Evolutionary conservation across 2,888 invertebrate species (phyloP).

Genomic region (Uloborus plumipes): DNA sequence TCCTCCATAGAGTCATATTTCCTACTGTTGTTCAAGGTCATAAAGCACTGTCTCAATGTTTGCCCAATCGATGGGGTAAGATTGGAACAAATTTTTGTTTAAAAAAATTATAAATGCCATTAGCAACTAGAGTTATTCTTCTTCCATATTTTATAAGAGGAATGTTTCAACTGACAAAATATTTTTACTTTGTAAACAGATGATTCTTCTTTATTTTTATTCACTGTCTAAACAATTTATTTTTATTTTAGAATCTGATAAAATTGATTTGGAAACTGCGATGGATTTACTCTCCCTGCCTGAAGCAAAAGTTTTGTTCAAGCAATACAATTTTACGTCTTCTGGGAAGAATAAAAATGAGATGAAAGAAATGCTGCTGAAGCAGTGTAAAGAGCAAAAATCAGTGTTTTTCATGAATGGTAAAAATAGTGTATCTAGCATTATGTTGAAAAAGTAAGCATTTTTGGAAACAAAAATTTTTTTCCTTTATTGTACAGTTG

Average conservation of each 20-base stretch:
- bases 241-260: slow-evolving; percentile 61
- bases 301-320: slow-evolving; percentile 71
- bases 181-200: no score
- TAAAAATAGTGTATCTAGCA: slow-evolving; percentile 29
- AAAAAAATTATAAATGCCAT: no score
- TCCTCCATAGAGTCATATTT: no score
- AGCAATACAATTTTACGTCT: slow-evolving; percentile 65
- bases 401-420: slow-evolving; percentile 57
- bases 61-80: no score
- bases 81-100: no score
- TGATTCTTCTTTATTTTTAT: neutral
- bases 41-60: no score
- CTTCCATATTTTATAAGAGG: no score
- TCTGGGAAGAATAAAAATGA: slow-evolving; percentile 58
- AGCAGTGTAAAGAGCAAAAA: slow-evolving; percentile 69
- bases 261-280: slow-evolving; percentile 69
- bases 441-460: slow-evolving; percentile 53
- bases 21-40: no score
- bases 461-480: neutral
- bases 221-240: neutral
- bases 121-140: no score
- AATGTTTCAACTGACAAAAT: no score
- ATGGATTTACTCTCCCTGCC: slow-evolving; percentile 70
- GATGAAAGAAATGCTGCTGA: slow-evolving; percentile 66
- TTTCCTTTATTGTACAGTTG: no score